A percentile compares a stretch with the other conserved stretches of the same genome.
These are phyloP conservation scores for Crotalus helleri DNA, from an alignment of 2,113 vertebrate species.

Conservation along the genomic window DNA sequence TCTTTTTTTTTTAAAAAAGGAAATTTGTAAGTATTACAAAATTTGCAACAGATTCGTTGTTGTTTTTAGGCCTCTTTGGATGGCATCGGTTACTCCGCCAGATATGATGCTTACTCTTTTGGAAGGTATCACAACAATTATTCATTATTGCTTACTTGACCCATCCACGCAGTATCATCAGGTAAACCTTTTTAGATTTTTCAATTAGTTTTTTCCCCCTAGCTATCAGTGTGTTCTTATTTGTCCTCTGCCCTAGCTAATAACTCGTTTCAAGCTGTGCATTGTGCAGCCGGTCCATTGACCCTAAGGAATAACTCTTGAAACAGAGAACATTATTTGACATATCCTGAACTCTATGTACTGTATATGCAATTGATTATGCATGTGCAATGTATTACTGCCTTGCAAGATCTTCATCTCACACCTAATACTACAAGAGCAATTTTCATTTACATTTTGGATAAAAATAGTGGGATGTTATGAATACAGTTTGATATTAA, in stretches of 20 bases:
- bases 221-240: background rate
- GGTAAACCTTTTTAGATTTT: constrained; percentile 68
- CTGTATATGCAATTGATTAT: background rate
- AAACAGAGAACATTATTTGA: background rate
- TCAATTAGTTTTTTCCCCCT: background rate
- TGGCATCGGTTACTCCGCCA: constrained; percentile 91
- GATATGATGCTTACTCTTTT: constrained; percentile 94
- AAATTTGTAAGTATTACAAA: background rate
- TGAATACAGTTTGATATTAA: background rate
- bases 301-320: background rate
- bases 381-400: background rate
- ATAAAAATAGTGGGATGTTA: background rate
- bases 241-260: background rate
- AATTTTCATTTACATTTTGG: background rate
- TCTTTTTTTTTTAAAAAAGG: background rate
- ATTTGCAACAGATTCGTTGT: background rate
- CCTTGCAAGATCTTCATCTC: background rate
- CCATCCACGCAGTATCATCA: constrained; percentile 94
- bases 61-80: constrained; percentile 87
- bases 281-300: background rate
- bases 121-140: constrained; percentile 96
- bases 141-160: constrained; percentile 96
- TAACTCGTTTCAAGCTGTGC: background rate
- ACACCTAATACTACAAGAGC: background rate
- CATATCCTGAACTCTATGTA: background rate